Evolutionary conservation across 2,797 vertebrate genomes (phyloP).

Genomic region (Chaunax sp.): DNA sequence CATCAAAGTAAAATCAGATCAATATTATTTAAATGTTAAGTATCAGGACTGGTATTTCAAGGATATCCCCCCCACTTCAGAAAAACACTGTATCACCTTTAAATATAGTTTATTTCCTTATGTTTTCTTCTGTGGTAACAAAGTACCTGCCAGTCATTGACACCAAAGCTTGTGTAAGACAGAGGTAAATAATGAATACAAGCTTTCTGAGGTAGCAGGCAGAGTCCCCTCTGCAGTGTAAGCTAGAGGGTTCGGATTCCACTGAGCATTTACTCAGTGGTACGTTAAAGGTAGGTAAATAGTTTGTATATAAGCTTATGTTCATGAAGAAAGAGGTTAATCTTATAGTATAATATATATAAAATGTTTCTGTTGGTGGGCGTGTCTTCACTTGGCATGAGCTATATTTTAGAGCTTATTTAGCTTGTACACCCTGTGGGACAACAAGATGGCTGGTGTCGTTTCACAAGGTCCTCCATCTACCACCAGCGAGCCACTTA

Average conservation of each 20-base stretch:
- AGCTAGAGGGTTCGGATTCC: slow-evolving; percentile 13
- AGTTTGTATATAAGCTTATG: slow-evolving; percentile 1
- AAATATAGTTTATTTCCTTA: not conserved
- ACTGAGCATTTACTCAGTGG: slow-evolving; percentile 21
- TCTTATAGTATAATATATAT: slow-evolving; percentile 7
- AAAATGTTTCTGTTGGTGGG: not conserved
- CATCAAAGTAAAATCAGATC: not conserved
- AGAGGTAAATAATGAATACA: slow-evolving; percentile 36
- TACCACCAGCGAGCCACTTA: slow-evolving; percentile 19
- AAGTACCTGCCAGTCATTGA: slow-evolving; percentile 29
- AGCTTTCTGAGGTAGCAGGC: slow-evolving; percentile 76
- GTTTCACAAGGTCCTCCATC: slow-evolving; percentile 29
- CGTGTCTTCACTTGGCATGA: slow-evolving; percentile 30
- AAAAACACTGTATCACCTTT: not conserved
- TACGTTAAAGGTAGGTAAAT: slow-evolving; percentile 16
- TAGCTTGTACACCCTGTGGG: slow-evolving; percentile 26
- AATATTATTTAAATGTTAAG: not conserved
- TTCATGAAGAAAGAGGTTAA: slow-evolving; percentile 10
- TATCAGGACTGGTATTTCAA: not conserved
- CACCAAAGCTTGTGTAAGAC: slow-evolving; percentile 38
- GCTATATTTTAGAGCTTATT: slow-evolving; percentile 27
- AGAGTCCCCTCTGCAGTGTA: not conserved
- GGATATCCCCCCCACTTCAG: not conserved
- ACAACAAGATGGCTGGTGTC: slow-evolving; percentile 46
- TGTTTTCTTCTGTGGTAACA: not conserved